Evolutionary conservation across 2,113 vertebrate genomes (phyloP).

Genomic region (Cochlearius cochlearius): DNA sequence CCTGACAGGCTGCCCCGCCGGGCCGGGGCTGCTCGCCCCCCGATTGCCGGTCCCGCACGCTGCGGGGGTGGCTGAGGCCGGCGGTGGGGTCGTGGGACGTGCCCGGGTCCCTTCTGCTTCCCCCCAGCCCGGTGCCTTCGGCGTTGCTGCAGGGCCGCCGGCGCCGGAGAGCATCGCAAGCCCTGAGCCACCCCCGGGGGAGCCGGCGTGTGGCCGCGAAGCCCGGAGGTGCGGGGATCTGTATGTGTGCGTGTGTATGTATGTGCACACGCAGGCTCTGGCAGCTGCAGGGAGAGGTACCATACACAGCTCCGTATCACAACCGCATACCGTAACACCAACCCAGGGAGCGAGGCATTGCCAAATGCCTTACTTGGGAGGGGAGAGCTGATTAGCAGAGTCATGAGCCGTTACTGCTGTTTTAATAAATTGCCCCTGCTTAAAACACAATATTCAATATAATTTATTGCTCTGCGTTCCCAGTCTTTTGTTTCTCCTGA

Average conservation of each 20-base stretch:
- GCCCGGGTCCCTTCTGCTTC: background rate
- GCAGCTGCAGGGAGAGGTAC: background rate
- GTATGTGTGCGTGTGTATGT: accelerated
- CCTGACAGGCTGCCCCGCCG: background rate
- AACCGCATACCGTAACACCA: background rate
- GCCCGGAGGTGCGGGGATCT: too few relatives aligned
- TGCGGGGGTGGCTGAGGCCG: background rate
- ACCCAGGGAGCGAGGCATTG: background rate
- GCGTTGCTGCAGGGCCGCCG: background rate
- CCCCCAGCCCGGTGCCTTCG: background rate
- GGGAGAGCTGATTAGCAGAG: background rate
- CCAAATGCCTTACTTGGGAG: background rate
- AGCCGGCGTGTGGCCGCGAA: background rate
- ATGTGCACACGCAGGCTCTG: background rate
- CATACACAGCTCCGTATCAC: accelerated
- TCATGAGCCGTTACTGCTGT: background rate
- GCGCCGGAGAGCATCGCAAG: too few relatives aligned
- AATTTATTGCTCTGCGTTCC: background rate
- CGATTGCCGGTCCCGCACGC: background rate
- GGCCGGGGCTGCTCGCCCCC: background rate
- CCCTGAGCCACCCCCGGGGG: background rate
- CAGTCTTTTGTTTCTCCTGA: background rate
- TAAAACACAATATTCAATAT: background rate
- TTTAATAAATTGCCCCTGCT: background rate
- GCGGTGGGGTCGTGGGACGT: background rate